Evolutionary conservation across 2,797 vertebrate species (phyloP).

Genomic region (Chelon auratus): DNA sequence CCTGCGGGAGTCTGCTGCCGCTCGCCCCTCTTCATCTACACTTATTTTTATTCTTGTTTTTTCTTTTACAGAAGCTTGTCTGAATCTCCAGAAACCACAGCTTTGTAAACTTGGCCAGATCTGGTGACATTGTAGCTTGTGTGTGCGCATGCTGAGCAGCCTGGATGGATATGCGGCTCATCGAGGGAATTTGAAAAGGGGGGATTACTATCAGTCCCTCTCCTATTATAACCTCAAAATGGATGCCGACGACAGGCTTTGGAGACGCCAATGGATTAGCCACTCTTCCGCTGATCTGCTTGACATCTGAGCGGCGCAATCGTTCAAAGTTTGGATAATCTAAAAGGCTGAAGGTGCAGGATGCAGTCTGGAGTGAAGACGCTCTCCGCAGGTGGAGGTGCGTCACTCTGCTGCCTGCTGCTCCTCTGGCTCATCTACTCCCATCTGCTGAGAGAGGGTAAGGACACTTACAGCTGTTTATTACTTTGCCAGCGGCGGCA

Average conservation of each 20-base stretch:
- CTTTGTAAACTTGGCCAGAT: conserved; percentile 75
- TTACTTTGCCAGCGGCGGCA: conserved; percentile 51
- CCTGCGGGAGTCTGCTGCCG: conserved; percentile 39
- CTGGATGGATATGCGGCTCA: conserved; percentile 68
- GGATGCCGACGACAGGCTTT: conserved; percentile 79
- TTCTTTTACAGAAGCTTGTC: conserved; percentile 18
- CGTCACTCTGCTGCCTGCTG: conserved; percentile 89
- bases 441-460: conserved; percentile 89
- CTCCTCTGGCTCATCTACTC: conserved; percentile 89
- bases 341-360: conserved; percentile 65
- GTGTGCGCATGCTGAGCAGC: conserved; percentile 24
- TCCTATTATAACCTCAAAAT: conserved; percentile 77
- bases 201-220: conserved; percentile 70
- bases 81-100: conserved; percentile 47
- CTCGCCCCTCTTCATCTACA: conserved; percentile 35
- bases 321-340: conserved; percentile 78
- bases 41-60: background rate
- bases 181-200: conserved; percentile 67
- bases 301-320: conserved; percentile 62
- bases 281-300: conserved; percentile 56
- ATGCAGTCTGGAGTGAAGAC: conserved; percentile 89
- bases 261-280: conserved; percentile 77
- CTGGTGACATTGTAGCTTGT: conserved; percentile 55
- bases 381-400: conserved; percentile 88
- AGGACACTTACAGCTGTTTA: conserved; percentile 62